A percentile compares a stretch with the other conserved stretches of the same genome.
Conservation (phyloP, 2,888 invertebrate species). For the Fragum whitleyi region DNA sequence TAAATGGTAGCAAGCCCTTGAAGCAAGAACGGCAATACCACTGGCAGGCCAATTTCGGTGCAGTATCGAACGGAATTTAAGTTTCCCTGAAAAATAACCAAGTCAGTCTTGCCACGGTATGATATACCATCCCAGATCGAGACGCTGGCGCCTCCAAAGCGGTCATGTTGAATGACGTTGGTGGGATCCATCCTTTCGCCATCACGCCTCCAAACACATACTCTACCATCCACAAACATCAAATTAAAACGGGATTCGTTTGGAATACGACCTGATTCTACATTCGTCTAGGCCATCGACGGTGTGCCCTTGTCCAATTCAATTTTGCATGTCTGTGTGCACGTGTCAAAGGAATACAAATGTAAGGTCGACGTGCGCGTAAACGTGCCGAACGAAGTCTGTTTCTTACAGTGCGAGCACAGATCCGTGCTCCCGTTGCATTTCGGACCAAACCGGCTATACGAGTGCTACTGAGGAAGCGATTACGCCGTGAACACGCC, state of each 20-base stretch:
- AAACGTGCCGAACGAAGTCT: slow-evolving; percentile 7
- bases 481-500: slow-evolving; percentile 26
- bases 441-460: background rate
- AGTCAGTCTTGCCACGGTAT: slow-evolving; percentile 24
- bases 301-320: slow-evolving; percentile 27
- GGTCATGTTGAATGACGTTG: slow-evolving; percentile 35
- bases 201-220: slow-evolving; percentile 32
- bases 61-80: slow-evolving; percentile 47
- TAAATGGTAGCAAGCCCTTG: background rate
- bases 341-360: slow-evolving; percentile 4
- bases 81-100: slow-evolving; percentile 31
- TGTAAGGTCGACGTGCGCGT: slow-evolving; percentile 12
- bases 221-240: slow-evolving; percentile 22
- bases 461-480: background rate
- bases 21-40: slow-evolving; percentile 14
- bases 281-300: background rate
- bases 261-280: slow-evolving; percentile 31
- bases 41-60: slow-evolving; percentile 46
- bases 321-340: slow-evolving; percentile 6
- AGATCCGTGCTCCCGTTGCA: slow-evolving; percentile 24
- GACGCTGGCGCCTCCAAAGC: slow-evolving; percentile 53
- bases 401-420: slow-evolving; percentile 10
- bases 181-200: slow-evolving; percentile 32
- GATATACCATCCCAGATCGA: slow-evolving; percentile 52
- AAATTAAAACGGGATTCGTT: slow-evolving; percentile 46